phyloP scores from a whole-genome alignment of 2,797 vertebrate species.

The Lacerta viridis region DNA sequence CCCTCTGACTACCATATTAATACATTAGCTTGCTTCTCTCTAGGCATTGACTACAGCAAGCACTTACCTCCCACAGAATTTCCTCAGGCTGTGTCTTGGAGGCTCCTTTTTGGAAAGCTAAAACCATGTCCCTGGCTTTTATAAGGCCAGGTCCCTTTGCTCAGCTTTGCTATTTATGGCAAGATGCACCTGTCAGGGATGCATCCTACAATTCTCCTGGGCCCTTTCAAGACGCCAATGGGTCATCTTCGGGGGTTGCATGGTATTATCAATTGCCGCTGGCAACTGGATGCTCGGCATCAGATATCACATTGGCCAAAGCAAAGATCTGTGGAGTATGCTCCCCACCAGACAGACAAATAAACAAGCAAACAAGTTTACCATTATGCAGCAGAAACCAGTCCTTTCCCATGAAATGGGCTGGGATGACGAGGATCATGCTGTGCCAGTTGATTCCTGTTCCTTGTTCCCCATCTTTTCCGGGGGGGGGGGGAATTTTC shows the following conservation, averaged over 20 bases:
- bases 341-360: neutral
- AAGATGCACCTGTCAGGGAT: conserved; percentile 35
- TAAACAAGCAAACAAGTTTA: neutral
- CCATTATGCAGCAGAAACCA: too few species aligned
- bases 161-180: conserved; percentile 47
- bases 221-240: conserved; percentile 34
- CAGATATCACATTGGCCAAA: conserved; percentile 20
- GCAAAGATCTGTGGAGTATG: neutral
- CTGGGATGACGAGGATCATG: neutral
- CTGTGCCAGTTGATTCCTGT: neutral
- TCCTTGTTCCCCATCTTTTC: neutral
- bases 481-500: neutral
- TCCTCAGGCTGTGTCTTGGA: conserved; percentile 12
- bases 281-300: conserved; percentile 18
- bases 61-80: conserved; percentile 28
- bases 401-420: neutral
- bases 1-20: neutral
- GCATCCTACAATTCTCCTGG: conserved; percentile 26
- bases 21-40: neutral
- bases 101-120: conserved; percentile 31
- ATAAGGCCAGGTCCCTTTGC: conserved; percentile 27
- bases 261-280: conserved; percentile 39
- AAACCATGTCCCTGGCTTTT: conserved; percentile 32
- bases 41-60: neutral
- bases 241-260: conserved; percentile 4